Percentiles rank a stretch among this genome's conserved stretches.
These are phyloP conservation scores for Aspiorhynchus laticeps DNA, from an alignment of 2,113 vertebrate genomes.

Conservation along the genomic window DNA sequence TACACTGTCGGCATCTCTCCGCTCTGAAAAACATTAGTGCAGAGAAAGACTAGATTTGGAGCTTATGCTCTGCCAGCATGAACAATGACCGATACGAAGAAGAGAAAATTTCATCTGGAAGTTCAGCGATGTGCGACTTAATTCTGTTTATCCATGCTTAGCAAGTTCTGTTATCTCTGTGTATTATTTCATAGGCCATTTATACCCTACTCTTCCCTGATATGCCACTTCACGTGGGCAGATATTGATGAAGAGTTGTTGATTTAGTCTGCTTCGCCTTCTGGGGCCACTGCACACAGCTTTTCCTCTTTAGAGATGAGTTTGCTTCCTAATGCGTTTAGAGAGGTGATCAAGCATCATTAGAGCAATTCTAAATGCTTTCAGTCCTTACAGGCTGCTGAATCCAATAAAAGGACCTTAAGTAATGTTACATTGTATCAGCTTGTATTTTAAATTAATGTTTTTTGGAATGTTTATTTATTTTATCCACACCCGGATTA, in stretches of 20 bases:
- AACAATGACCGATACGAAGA: constrained; percentile 1
- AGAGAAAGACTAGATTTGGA: constrained; percentile 1
- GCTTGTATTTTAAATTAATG: neutral
- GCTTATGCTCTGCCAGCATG: constrained; percentile 24
- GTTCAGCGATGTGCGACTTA: constrained; percentile 16
- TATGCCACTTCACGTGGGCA: constrained; percentile 13
- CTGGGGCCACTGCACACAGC: neutral
- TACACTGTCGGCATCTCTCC: constrained; percentile 6
- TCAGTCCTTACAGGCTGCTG: neutral
- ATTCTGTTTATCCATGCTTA: constrained; percentile 13
- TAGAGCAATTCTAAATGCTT: constrained; percentile 16
- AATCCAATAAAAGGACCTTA: neutral
- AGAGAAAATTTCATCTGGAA: neutral
- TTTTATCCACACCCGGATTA: neutral
- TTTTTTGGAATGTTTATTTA: neutral
- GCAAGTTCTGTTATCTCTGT: neutral
- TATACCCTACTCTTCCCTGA: neutral
- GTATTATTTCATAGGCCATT: constrained; percentile 32
- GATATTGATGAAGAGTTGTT: constrained; percentile 30
- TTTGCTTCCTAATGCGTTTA: constrained; percentile 14
- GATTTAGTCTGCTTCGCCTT: neutral
- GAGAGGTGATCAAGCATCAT: constrained; percentile 31
- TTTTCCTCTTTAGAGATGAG: neutral
- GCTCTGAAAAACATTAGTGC: neutral
- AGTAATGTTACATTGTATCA: neutral